Evolutionary conservation across 2,797 vertebrate species (phyloP).

Genomic region (Cuniculus paca): DNA sequence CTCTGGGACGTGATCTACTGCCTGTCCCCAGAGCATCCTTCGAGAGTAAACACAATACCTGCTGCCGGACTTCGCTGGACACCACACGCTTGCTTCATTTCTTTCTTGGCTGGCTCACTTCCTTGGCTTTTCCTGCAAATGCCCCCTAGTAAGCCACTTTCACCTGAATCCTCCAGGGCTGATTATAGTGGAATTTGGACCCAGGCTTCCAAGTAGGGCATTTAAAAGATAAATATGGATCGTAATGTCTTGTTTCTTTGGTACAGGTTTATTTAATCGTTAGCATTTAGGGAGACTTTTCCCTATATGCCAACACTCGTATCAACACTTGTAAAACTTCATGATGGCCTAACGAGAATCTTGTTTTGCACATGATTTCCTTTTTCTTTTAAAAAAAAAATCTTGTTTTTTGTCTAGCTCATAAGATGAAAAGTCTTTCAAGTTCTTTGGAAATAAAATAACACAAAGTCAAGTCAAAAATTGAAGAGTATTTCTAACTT

Average conservation of each 20-base stretch:
- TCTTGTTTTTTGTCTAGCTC: slow-evolving; percentile 52
- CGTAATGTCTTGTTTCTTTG: not conserved
- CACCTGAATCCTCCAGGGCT: not conserved
- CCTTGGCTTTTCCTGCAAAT: not conserved
- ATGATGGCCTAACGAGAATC: slow-evolving; percentile 26
- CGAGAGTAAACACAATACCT: too few species aligned
- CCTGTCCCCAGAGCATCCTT: not conserved
- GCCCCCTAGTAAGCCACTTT: not conserved
- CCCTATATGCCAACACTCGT: not conserved
- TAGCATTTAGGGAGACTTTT: slow-evolving; percentile 63
- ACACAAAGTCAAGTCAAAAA: slow-evolving; percentile 68
- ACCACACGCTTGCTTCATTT: not conserved
- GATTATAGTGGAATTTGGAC: not conserved
- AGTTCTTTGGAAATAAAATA: slow-evolving; percentile 74
- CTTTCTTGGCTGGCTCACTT: not conserved
- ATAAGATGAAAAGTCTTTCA: slow-evolving; percentile 85
- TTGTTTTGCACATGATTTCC: slow-evolving; percentile 65
- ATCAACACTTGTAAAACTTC: slow-evolving; percentile 48
- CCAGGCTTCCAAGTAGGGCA: not conserved
- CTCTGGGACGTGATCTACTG: not conserved
- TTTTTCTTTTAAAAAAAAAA: slow-evolving; percentile 8
- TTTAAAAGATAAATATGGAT: not conserved
- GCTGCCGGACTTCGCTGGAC: not conserved
- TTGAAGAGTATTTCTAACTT: slow-evolving; percentile 72
- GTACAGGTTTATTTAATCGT: slow-evolving; percentile 64